Base-by-base conservation (phyloP, 35 echinoderm and acorn worm genomes). In the Lytechinus variegatus region DNA sequence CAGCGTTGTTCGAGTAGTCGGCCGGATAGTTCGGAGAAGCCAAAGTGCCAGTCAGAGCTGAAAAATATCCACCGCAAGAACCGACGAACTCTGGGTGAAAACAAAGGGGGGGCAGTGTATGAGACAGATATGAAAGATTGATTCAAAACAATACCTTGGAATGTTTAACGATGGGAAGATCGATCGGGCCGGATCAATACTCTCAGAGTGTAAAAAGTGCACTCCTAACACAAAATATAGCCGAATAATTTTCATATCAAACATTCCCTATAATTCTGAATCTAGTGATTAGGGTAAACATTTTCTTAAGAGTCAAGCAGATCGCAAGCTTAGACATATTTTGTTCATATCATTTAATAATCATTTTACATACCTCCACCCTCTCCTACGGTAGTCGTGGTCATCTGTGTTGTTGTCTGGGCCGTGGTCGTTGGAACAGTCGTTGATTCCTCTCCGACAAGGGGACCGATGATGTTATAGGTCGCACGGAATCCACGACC, bases 31-130 rank as follows among this genome's bases (percentile, higher is more conserved):
- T 44, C 9, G 88, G 95, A 7, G 95, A 89, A 9, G 95, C 86
- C 19, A 95, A 53, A 24, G 54, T 88, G 86, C 95, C 95, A 14
- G 86, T 12, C 14, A 88, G 52, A 28, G 55, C 94, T 52, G 24
- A 55, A 24, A 95, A 88, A 24, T 52, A 88, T 8, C 95, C 95
- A 10, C 95, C 95, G 55, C 95, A 95, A 13, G 86, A 28, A 44
- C 95, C 86, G 11, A 28, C 55, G 86, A 53, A 86, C 91, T 24
- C 53, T 55, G 16, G 19, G 53, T 9, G 27, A 72, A 71, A 19
- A 72, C 10, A 24, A 28, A 66, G 52, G 72, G 19, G 44, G 33
- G 10, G 53, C 2, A 54, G 12, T 19, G 53, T 27, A 21, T 52
- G 16, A 91, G 51, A 44, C 33, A 44, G 33, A 44, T 44, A 44